Base-by-base conservation (phyloP, 2,113 vertebrate genomes). In the Amblyornis subalaris region DNA sequence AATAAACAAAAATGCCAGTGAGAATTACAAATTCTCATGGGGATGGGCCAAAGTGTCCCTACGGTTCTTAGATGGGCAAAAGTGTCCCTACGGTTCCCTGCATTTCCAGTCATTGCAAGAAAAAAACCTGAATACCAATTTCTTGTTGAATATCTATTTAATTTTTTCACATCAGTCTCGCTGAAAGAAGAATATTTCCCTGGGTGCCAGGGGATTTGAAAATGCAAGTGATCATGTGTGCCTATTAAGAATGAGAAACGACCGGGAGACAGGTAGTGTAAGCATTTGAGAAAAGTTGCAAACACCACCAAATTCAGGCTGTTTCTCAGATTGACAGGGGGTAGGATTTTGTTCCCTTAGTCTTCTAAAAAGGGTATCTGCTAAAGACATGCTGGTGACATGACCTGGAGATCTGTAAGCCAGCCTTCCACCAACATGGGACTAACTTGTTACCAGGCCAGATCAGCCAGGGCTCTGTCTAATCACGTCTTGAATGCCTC, bases 171-270 rank as follows among this genome's bases (percentile, higher is more conserved):
- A 61, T 50, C 36, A 22, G 29, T 82, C 25, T 65, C 70, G 5
- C 25, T 89, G n/a, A 90, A 93, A 64, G 55, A 88, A 66, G 14
- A 92, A 70, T 73, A 71, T 60, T 90, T 17, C 42, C 65, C 55
- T 53, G 70, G 28, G 42, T 55, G 33, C 20, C 60, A 40, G 26
- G n/a, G 10, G 47, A 88, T 67, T 73, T 74, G n/a, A 77, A 96
- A 96, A 88, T 50, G 10, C 21, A 74, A 73, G 64, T 31, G 12
- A 54, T 57, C 11, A 13, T 33, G 3, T 33, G 9, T 47, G 31
- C 38, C n/a, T 67, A 29, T 60, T 18, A 79, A 40, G 53, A 70
- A 28, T 23, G 24, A 91, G 54, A 75, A 47, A 35, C 88, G 40
- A 89, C 36, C 9, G 0, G 0, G 40, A 13, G 7, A 29, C 13